Evolutionary conservation across 1,140 invertebrate genomes (phyloP).

Genomic region (Drosophila baimaii): DNA sequence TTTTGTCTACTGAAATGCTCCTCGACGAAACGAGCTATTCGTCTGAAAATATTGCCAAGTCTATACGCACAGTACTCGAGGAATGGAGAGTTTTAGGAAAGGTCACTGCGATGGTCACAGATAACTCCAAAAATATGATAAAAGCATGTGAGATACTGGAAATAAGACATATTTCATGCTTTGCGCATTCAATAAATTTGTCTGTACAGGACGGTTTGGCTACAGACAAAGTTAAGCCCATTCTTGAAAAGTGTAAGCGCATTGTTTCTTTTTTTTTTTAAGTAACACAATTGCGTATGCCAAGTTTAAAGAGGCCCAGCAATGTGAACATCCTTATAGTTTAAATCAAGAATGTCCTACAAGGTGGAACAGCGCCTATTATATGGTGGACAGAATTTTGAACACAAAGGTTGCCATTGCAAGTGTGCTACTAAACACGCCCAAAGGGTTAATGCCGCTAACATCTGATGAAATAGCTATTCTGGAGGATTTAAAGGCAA

Average conservation of each 20-base stretch:
- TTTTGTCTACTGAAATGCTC: neutral
- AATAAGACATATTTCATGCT: neutral
- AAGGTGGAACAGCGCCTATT: no score
- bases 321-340: no score
- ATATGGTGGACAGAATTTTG: no score
- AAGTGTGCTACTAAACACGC: no score
- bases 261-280: no score
- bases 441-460: neutral
- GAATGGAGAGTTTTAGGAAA: neutral
- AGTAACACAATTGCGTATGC: no score
- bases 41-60: neutral
- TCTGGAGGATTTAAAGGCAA: conserved; percentile 11
- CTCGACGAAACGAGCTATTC: neutral
- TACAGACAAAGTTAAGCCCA: neutral
- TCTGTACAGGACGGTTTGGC: no score
- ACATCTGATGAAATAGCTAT: conserved; percentile 4
- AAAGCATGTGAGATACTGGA: neutral
- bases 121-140: neutral
- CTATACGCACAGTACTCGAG: neutral
- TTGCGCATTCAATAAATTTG: neutral
- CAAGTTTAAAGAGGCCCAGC: no score
- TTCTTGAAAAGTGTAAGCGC: no score
- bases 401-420: no score
- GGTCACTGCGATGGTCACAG: neutral
- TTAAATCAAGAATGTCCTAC: no score